Percentiles rank a stretch among this genome's conserved stretches.
phyloP scores from a whole-genome alignment of 1,140 invertebrate species.

The Drosophila santomea region DNA sequence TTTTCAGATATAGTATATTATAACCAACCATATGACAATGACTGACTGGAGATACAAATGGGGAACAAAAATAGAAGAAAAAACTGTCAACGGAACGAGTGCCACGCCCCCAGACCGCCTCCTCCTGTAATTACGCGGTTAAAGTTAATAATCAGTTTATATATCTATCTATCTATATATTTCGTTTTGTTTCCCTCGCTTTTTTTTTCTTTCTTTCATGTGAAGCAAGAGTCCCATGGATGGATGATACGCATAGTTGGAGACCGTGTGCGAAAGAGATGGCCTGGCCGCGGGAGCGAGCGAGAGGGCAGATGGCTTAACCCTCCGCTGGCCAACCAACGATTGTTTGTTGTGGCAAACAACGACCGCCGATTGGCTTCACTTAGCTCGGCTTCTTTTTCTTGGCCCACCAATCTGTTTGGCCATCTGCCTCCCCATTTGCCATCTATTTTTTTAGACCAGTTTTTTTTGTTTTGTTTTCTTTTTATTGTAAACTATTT shows the following conservation, averaged over 20 bases:
- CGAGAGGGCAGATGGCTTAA: conserved; percentile 19
- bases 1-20: conserved; percentile 18
- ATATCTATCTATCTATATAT: conserved; percentile 5
- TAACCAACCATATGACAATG: conserved; percentile 38
- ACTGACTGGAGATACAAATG: conserved; percentile 13
- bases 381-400: conserved; percentile 20
- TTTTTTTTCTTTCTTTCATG: conserved; percentile 4
- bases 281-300: not conserved
- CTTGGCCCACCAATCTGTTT: conserved; percentile 30
- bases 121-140: conserved; percentile 63
- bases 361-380: conserved; percentile 47
- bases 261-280: not conserved
- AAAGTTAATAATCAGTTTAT: conserved; percentile 71
- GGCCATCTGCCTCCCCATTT: conserved; percentile 13
- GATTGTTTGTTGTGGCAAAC: conserved; percentile 48
- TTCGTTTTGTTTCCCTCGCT: no score
- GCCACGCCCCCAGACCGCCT: conserved; percentile 46
- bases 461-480: no score
- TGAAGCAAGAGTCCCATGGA: conserved; percentile 26
- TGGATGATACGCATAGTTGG: conserved; percentile 47
- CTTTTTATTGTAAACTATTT: not conserved
- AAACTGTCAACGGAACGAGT: conserved; percentile 69
- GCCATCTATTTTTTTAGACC: not conserved
- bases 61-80: conserved; percentile 9
- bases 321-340: conserved; percentile 34